A percentile compares a stretch with the other conserved stretches of the same genome.
Conservation (phyloP, 2,797 vertebrate species). For the Molossus alvarezi region DNA sequence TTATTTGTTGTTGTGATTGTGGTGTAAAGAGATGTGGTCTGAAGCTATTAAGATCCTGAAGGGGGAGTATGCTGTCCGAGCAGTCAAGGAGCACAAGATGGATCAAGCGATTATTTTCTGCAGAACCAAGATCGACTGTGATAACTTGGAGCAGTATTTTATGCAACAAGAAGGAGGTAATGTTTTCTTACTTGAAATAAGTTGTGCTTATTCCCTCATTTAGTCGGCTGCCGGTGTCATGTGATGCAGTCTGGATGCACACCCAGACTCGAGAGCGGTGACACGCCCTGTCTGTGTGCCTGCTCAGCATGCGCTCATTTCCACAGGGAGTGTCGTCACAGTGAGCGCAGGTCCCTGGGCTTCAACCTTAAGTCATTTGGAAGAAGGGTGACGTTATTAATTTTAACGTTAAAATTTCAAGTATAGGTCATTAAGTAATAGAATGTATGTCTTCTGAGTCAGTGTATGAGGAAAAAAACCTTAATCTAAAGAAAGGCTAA, state of each 20-base stretch:
- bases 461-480: not conserved
- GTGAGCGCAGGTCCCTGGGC: not conserved
- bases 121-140: conserved; percentile 99
- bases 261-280: not conserved
- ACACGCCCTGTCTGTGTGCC: not conserved
- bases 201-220: not conserved
- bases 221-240: not conserved
- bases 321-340: not conserved
- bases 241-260: not conserved
- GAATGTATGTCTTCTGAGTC: conserved; percentile 29
- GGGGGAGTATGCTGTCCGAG: conserved; percentile 96
- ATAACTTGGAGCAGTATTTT: conserved; percentile 98
- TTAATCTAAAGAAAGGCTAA: not conserved
- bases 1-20: not conserved
- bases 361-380: not conserved
- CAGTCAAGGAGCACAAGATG: conserved; percentile 99
- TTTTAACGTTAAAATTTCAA: conserved; percentile 39
- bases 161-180: conserved; percentile 98
- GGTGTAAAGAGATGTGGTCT: conserved; percentile 97
- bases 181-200: not conserved
- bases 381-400: not conserved
- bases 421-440: not conserved
- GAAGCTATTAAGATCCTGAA: conserved; percentile 99
- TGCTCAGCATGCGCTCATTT: not conserved
- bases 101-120: conserved; percentile 99